Base-by-base conservation (phyloP, 2,797 vertebrate species). In the Anolis apletophallus region DNA sequence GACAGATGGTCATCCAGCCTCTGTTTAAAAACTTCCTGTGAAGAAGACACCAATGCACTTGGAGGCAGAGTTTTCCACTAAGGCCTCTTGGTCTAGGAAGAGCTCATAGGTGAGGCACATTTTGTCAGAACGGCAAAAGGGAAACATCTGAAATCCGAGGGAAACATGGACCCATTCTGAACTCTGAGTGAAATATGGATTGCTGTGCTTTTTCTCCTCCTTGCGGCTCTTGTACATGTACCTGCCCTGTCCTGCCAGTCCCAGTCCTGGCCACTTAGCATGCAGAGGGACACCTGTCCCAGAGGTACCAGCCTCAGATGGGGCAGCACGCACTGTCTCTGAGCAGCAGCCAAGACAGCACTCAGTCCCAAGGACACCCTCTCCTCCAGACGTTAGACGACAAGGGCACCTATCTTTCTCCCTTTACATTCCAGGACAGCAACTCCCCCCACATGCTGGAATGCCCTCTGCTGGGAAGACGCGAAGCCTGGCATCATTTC, bases 281-380 rank as follows among this genome's bases (percentile, higher is more conserved):
- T 19, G 85, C 54, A n/a, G 64, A 29, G 68, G 84, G 17, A 69
- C 81, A 40, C 32, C 6, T 72, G 85, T 87, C 79, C 57, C 55
- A 12, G 78, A 72, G 80, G 74, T 57, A 14, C 54, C 54, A 21
- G 68, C 46, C 50, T 84, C 52, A 36, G 46, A 19, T 46, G 79
- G 86, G 86, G 64, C 83, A 73, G 74, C 86, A 90, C 86, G 68
- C 59, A 74, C 69, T 36, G 69, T 80, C 80, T 46, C 75, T 80
- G 40, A 40, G 61, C 76, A 14, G 80, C 88, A 79, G 88, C 88
- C 88, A 86, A 75, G 59, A 52, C 54, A 54, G 32, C 32, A 55
- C 85, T 72, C 78, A 77, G 78, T 78, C 73, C 82, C 82, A 88
- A 88, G 88, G 92, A 87, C 92, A 23, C 8, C 3, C 1, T 59